These are phyloP conservation scores for Nineta flava DNA, from an alignment of 2,888 invertebrate genomes.

Conservation along the genomic window DNA sequence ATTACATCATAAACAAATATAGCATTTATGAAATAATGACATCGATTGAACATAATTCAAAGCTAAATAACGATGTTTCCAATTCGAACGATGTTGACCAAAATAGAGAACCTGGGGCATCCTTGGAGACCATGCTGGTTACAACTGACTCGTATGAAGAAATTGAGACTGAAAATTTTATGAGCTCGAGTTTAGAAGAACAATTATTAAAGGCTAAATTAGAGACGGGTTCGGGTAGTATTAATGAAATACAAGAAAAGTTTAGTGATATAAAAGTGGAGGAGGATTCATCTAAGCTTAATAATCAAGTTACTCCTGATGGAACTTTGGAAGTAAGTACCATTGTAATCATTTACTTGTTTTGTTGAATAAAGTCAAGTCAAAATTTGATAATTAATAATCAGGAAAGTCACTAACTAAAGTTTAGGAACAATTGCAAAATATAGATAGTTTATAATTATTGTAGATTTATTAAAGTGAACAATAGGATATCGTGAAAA, in stretches of 20 bases:
- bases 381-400: no score
- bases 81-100: neutral
- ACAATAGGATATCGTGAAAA: no score
- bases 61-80: neutral
- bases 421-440: no score
- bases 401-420: no score
- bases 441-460: no score
- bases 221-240: slow-evolving; percentile 36
- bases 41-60: neutral
- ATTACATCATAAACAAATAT: slow-evolving; percentile 1
- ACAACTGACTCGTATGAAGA: slow-evolving; percentile 56
- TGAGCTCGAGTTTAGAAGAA: slow-evolving; percentile 46
- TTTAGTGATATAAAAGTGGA: slow-evolving; percentile 9
- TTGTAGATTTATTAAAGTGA: no score
- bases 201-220: slow-evolving; percentile 26
- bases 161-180: slow-evolving; percentile 39
- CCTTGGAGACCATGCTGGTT: slow-evolving; percentile 49
- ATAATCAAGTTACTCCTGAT: slow-evolving; percentile 11
- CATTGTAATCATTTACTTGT: neutral
- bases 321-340: slow-evolving; percentile 14
- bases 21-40: neutral
- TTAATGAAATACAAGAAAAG: slow-evolving; percentile 40
- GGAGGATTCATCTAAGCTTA: slow-evolving; percentile 9
- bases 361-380: neutral
- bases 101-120: slow-evolving; percentile 36